A percentile compares a stretch with the other conserved stretches of the same genome.
Evolutionary conservation across 2,113 vertebrate species (phyloP).

Genomic region (Nipponia nippon): DNA sequence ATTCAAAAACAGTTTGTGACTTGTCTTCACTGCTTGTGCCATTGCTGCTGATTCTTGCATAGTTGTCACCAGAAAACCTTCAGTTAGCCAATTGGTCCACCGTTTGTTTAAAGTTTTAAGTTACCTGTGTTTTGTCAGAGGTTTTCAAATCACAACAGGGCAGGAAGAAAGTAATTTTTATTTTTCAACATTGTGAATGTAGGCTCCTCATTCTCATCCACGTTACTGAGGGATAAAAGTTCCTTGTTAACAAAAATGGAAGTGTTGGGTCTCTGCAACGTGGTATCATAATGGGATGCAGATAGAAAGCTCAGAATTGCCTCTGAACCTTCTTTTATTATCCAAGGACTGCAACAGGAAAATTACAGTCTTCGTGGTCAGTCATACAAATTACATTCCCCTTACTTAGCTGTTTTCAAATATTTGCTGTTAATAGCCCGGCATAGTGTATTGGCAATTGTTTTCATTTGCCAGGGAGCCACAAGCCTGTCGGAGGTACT

Average conservation of each 20-base stretch:
- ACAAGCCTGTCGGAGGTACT: neutral
- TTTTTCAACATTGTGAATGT: neutral
- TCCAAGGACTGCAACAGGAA: neutral
- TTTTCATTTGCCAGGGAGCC: neutral
- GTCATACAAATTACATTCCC: neutral
- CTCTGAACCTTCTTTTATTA: neutral
- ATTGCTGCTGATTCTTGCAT: neutral
- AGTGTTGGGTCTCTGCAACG: neutral
- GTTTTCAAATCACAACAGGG: neutral
- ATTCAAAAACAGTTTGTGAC: neutral
- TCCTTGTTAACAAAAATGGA: neutral
- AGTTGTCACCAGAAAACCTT: neutral
- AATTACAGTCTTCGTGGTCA: neutral
- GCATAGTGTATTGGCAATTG: neutral
- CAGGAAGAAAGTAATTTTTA: neutral
- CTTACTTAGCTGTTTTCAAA: neutral
- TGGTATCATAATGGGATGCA: neutral
- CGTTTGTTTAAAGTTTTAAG: neutral
- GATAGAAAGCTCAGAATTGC: neutral
- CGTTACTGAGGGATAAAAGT: neutral
- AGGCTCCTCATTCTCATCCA: neutral
- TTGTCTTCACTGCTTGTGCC: neutral
- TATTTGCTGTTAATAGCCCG: neutral
- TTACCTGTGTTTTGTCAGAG: neutral
- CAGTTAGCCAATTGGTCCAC: accelerated